Evolutionary conservation across 1,140 invertebrate species (phyloP), one percentile per base, ranked within the genome.

Genomic region (Pararge aegeria): DNA sequence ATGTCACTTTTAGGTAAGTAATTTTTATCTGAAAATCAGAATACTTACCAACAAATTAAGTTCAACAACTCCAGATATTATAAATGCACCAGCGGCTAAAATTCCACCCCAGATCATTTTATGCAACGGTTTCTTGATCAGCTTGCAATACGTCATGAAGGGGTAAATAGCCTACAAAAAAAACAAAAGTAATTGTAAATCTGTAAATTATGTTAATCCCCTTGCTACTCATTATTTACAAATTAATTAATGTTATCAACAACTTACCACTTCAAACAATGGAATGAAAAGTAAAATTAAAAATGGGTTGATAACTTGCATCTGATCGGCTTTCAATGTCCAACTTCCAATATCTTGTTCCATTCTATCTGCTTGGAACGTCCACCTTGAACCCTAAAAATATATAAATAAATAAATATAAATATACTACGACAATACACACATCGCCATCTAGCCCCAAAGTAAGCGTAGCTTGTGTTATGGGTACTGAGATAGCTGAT

Each of bases 51-150:
- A 93, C 20, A 98, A 89, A 71, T 94, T 83, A 0, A 96, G 68
- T 90, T 99, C 96, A 1, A 99, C 91, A 27, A 97, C 71, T 16
- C 94, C 97, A 13, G 98, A 97, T 29, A 97, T 91, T n/a, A 96
- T 79, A 82, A 99, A 99, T 0, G 98, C 93, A 3, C 94, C 24
- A 5, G 94, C 94, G 7, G 96, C 96, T 2, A 99, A 83, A 12
- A 97, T 66, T 52, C 97, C 97, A 20, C 98, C 98, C 48, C 93
- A 89, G 0, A 93, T 92, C 87, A 99, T 94, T 82, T 96, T 94
- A 61, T 96, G 94, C n/a, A 98, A 80, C 0, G 96, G 96, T 34
- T 90, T 90, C n/a, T 93, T 94, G 12, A 96, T 95, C 1, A 99
- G 86, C 20, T 96, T 77, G 63, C 97, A 97, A 61, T 98, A 98